Conservation (phyloP, 92 coral and sea anemone species). For the Meandrina meandrites region DNA sequence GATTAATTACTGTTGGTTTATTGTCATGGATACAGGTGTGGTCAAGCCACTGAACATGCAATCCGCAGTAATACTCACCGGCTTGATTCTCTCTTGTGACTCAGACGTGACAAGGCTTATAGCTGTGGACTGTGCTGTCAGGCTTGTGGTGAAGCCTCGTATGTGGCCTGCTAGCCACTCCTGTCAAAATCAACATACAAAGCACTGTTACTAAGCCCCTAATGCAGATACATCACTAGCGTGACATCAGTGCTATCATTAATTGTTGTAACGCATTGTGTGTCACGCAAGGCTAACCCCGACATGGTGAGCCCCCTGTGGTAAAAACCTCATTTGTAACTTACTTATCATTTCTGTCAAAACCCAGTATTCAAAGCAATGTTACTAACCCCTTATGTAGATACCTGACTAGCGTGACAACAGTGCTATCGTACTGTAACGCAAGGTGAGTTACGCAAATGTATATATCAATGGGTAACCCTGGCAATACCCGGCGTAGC, state of each 20-base stretch:
- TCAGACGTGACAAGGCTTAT: constrained; percentile 88
- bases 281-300: not conserved
- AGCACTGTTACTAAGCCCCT: not conserved
- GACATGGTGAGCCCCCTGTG: constrained; percentile 30
- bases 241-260: not conserved
- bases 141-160: constrained; percentile 73
- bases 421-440: not conserved
- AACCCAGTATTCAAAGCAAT: not conserved
- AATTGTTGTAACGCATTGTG: too few species aligned
- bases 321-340: constrained; percentile 74
- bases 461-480: not conserved
- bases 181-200: constrained; percentile 30
- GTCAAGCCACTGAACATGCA: not conserved
- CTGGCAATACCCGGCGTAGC: too few species aligned
- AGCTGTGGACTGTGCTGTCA: constrained; percentile 86
- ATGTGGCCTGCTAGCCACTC: constrained; percentile 95
- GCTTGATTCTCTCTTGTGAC: constrained; percentile 88
- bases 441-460: not conserved
- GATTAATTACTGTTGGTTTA: not conserved
- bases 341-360: constrained; percentile 87
- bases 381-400: not conserved
- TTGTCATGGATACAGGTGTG: not conserved
- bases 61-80: constrained; percentile 55
- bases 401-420: too few species aligned
- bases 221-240: not conserved